Conservation (phyloP, 2,888 invertebrate species). For the Neoascia interrupta region DNA sequence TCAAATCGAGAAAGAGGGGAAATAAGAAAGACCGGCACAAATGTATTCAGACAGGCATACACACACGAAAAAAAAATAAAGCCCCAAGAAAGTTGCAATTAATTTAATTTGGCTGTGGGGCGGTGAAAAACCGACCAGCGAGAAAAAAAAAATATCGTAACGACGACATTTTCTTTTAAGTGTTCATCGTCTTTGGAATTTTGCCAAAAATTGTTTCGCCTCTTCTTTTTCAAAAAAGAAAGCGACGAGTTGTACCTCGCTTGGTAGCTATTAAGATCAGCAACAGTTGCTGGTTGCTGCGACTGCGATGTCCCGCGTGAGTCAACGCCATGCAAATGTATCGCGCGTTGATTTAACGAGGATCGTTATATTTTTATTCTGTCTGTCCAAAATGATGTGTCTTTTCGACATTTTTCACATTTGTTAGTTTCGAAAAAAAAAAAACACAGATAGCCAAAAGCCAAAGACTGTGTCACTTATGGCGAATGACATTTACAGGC, state of each 20-base stretch:
- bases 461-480: no score
- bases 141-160: slow-evolving; percentile 63
- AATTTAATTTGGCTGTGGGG: slow-evolving; percentile 64
- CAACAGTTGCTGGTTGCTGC: slow-evolving; percentile 58
- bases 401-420: slow-evolving; percentile 40
- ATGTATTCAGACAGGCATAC: background rate
- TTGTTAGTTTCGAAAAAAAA: slow-evolving; percentile 40
- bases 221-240: slow-evolving; percentile 10
- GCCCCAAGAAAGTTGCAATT: slow-evolving; percentile 48
- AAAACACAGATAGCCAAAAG: no score
- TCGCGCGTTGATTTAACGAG: slow-evolving; percentile 45
- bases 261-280: slow-evolving; percentile 57
- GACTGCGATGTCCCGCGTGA: no score
- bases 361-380: slow-evolving; percentile 14
- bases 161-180: slow-evolving; percentile 69
- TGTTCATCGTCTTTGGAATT: slow-evolving; percentile 64
- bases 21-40: background rate
- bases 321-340: slow-evolving; percentile 58
- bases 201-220: slow-evolving; percentile 53
- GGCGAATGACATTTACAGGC: no score
- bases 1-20: slow-evolving; percentile 40
- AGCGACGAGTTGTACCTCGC: no score
- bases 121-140: slow-evolving; percentile 63
- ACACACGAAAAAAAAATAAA: no score
- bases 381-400: slow-evolving; percentile 39